Base-by-base conservation (phyloP, 2,113 vertebrate species). In the Neolamprologus fasciatus region DNA sequence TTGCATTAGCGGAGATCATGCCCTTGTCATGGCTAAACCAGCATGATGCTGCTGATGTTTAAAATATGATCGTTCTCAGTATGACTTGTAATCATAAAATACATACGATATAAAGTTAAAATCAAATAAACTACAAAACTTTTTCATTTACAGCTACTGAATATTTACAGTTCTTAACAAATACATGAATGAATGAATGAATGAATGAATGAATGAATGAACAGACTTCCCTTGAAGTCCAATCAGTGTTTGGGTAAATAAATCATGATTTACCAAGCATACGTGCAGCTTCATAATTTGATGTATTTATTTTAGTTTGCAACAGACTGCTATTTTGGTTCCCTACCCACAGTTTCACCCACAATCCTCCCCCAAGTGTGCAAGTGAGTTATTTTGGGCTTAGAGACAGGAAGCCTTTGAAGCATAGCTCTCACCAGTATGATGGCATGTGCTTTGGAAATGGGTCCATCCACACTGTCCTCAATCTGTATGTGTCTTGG, bases 321-420 rank as follows among this genome's bases (percentile, higher is more conserved):
- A 76, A 66, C 47, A 58, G 35, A 23, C n/a, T 71, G 12, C 86
- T 51, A 37, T 53, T 40, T 87, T 85, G 33, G 80, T 42, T 84
- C 40, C 87, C 83, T 79, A 50, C 90, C 42, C 55, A 76, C 54
- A 86, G 53, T 68, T 89, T 89, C 80, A 78, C 35, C 68, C 35
- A 84, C 54, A 71, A 63, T 84, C 40, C 84, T 91, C 42, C 87
- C 87, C 81, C 58, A 87, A 94, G 90, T 89, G 83, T 85, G 79
- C 54, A 83, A 81, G 54, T 84, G 63, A 80, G 76, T 84, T 95
- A 95, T 94, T 93, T 91, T 92, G 94, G 94, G 83, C 42, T 40
- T 21, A 17, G 83, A 88, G 89, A 79, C 80, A 89, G 51, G 84
- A 91, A 73, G 51, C 79, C 84, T 93, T 89, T 93, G 92, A 92